Evolutionary conservation across 2,797 vertebrate genomes (phyloP).

Genomic region (Brachyalestes nurse): DNA sequence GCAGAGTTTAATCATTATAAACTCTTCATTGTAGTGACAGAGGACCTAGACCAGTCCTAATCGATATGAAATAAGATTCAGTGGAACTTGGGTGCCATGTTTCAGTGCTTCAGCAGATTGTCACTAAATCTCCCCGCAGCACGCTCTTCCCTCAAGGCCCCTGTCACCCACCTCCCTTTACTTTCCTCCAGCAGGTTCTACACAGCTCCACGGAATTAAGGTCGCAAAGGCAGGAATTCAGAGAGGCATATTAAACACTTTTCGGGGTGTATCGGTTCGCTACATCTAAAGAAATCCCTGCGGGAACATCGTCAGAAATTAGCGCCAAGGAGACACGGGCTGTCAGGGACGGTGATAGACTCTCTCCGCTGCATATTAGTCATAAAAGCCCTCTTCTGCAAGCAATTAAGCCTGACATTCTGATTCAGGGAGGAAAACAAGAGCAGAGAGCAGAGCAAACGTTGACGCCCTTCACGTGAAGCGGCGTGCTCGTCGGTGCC

Average conservation of each 20-base stretch:
- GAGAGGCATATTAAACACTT: conserved; percentile 44
- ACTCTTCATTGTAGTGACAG: conserved; percentile 39
- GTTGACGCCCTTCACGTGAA: conserved; percentile 20
- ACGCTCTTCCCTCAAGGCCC: conserved; percentile 37
- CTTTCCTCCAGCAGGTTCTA: conserved; percentile 29
- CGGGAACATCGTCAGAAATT: conserved; percentile 43
- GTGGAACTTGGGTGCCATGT: conserved; percentile 47
- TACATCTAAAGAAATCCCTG: conserved; percentile 44
- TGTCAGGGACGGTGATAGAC: conserved; percentile 33
- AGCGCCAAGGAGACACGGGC: conserved; percentile 35
- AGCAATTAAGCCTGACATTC: conserved; percentile 32
- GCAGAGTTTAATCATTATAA: conserved; percentile 51
- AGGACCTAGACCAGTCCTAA: conserved; percentile 44
- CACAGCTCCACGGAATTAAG: conserved; percentile 46
- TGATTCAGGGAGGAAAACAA: conserved; percentile 15
- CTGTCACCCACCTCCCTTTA: conserved; percentile 18
- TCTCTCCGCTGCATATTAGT: conserved; percentile 25
- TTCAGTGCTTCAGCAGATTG: conserved; percentile 50
- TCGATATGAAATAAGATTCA: conserved; percentile 59
- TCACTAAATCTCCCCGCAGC: conserved; percentile 49
- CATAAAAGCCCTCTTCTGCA: conserved; percentile 1
- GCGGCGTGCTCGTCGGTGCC: conserved; percentile 9
- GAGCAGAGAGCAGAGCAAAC: not conserved
- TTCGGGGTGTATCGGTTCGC: conserved; percentile 47
- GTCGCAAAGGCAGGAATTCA: conserved; percentile 43